Percentiles rank a stretch among this genome's conserved stretches.
Evolutionary conservation across 2,113 vertebrate species (phyloP).

Genomic region (Ciconia stormi): DNA sequence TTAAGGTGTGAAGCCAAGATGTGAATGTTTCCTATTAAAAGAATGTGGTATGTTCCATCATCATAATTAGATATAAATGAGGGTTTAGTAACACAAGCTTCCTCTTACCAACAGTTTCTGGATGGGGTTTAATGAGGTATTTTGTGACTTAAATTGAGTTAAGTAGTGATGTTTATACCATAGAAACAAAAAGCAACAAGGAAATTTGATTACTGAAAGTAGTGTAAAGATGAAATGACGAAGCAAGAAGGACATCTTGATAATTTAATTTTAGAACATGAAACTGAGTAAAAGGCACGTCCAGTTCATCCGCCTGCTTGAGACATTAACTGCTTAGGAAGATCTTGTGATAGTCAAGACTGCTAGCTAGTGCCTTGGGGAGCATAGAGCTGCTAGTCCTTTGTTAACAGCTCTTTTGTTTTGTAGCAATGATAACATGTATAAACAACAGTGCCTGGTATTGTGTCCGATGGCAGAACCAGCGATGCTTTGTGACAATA

Average conservation of each 20-base stretch:
- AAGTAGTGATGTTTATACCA: not conserved
- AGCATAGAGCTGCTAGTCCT: not conserved
- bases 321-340: not conserved
- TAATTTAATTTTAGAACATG: not conserved
- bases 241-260: not conserved
- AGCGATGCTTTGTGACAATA: not conserved
- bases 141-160: not conserved
- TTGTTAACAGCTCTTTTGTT: not conserved
- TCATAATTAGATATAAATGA: not conserved
- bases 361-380: not conserved
- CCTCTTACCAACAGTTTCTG: not conserved
- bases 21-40: not conserved
- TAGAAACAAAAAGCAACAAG: not conserved
- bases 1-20: constrained; percentile 11
- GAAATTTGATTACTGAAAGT: not conserved
- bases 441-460: not conserved
- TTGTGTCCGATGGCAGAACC: not conserved
- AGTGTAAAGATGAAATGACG: not conserved
- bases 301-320: not conserved
- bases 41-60: not conserved
- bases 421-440: not conserved
- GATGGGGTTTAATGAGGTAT: not conserved
- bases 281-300: not conserved
- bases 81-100: not conserved
- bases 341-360: not conserved